Conservation (phyloP, 1,140 invertebrate species). For the Drosophila mojavensis region DNA sequence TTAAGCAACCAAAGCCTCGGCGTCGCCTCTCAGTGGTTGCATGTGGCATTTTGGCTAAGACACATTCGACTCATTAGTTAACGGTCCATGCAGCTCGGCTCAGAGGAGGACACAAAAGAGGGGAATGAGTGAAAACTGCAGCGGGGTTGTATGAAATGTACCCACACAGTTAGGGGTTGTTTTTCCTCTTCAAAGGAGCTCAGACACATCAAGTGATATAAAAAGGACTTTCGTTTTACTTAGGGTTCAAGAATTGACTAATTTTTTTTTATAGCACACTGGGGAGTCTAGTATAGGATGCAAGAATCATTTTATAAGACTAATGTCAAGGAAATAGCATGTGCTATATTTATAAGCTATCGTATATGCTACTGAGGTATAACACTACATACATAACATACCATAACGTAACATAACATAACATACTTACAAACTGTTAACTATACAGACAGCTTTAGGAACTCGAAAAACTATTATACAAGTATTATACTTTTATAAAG, state of each 20-base stretch:
- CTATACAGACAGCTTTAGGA: no score
- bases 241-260: background rate
- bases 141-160: background rate
- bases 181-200: background rate
- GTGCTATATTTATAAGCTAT: no score
- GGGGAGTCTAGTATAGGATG: background rate
- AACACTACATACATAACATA: background rate
- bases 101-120: background rate
- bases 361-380: background rate
- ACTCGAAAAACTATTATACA: no score
- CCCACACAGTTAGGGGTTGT: conserved; percentile 14
- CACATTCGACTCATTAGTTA: conserved; percentile 35
- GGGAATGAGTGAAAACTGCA: background rate
- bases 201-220: no score
- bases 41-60: conserved; percentile 21
- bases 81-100: background rate
- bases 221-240: background rate
- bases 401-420: background rate
- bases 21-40: conserved; percentile 14
- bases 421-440: background rate
- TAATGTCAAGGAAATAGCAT: no score
- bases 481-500: no score
- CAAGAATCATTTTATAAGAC: background rate
- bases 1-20: conserved; percentile 22
- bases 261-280: background rate